Evolutionary conservation across 2,888 invertebrate species (phyloP).

Genomic region (Dorcus parallelipipedus): DNA sequence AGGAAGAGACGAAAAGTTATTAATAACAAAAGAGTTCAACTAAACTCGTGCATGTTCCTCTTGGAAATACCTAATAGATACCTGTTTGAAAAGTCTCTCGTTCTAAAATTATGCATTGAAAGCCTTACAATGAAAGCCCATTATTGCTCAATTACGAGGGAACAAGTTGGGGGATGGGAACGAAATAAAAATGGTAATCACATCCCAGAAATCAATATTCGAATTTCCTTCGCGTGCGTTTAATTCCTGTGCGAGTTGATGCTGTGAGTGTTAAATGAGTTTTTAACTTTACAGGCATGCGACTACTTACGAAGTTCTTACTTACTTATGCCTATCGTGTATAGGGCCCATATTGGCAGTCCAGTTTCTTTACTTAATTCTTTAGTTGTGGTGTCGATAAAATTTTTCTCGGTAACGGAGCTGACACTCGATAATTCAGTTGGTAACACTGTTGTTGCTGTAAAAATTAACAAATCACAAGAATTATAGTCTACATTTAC

Average conservation of each 20-base stretch:
- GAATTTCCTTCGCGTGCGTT: too few relatives aligned
- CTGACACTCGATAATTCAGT: conserved; percentile 7
- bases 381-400: conserved; percentile 49
- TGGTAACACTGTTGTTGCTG: background rate
- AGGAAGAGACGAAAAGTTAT: too few relatives aligned
- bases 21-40: too few relatives aligned
- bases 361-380: conserved; percentile 69
- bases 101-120: too few relatives aligned
- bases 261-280: background rate
- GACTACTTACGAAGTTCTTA: conserved; percentile 24
- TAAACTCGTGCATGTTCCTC: too few relatives aligned
- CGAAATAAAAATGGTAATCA: background rate
- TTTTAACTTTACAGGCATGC: background rate
- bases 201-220: background rate
- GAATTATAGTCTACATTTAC: background rate
- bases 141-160: too few relatives aligned
- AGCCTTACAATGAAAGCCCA: too few relatives aligned
- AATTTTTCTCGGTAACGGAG: conserved; percentile 3
- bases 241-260: background rate
- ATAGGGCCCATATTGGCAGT: conserved; percentile 80
- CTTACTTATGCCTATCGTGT: conserved; percentile 77
- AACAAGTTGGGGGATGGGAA: background rate
- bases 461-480: background rate
- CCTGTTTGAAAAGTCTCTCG: too few relatives aligned
- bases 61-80: too few relatives aligned